Percentiles rank a stretch among this genome's conserved stretches.
These are phyloP conservation scores for Leptobrachium leishanense DNA, from an alignment of 2,113 vertebrate genomes.

Conservation along the genomic window DNA sequence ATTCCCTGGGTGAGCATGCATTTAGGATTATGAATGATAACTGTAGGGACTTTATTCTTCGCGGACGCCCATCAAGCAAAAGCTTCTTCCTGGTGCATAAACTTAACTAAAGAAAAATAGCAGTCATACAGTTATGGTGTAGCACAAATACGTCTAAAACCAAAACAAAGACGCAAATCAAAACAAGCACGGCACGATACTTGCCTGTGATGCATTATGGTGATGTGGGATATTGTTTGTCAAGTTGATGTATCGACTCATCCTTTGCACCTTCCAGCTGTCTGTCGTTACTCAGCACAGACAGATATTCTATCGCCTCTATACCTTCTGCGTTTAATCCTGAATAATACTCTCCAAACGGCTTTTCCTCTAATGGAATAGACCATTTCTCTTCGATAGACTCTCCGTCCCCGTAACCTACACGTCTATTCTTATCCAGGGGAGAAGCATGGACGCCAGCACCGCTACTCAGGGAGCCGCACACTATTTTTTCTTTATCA, in stretches of 20 bases:
- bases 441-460: neutral
- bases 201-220: neutral
- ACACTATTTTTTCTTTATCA: constrained; percentile 8
- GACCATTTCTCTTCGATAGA: neutral
- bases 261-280: neutral
- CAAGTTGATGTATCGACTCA: neutral
- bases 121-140: too few relatives aligned
- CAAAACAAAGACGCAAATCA: too few relatives aligned
- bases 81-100: too few relatives aligned
- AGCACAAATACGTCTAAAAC: too few relatives aligned
- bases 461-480: neutral
- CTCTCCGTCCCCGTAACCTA: neutral
- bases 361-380: constrained; percentile 2
- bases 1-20: too few relatives aligned
- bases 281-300: neutral
- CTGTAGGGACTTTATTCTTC: too few relatives aligned
- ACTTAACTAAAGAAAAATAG: too few relatives aligned
- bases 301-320: constrained; percentile 15
- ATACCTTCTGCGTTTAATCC: neutral
- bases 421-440: neutral
- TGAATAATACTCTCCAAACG: neutral
- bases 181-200: too few relatives aligned
- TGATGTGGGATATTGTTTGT: neutral
- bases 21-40: too few relatives aligned
- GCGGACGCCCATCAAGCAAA: too few relatives aligned